These are phyloP conservation scores for Acanthococcus lagerstroemiae DNA, from an alignment of 2,888 invertebrate species.

Conservation along the genomic window DNA sequence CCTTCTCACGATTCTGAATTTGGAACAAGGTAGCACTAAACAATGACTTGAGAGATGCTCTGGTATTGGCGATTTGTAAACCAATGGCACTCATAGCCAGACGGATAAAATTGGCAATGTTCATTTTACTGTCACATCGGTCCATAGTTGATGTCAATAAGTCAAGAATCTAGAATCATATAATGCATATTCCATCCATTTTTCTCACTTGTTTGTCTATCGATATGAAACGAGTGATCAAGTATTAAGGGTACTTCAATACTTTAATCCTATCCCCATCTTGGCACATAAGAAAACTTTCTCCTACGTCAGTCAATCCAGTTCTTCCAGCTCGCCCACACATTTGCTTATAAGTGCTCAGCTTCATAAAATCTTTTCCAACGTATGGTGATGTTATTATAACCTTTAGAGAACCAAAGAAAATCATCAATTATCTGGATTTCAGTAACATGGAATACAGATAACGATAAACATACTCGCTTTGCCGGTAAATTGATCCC, in stretches of 20 bases:
- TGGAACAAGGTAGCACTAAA: constrained; percentile 1
- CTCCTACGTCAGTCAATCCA: constrained; percentile 70
- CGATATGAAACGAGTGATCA: no score
- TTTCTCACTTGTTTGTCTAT: no score
- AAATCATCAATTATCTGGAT: not conserved
- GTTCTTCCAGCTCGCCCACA: constrained; percentile 87
- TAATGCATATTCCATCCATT: not conserved
- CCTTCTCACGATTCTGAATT: not conserved
- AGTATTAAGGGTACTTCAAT: no score
- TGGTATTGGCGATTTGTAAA: constrained; percentile 50
- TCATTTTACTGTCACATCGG: constrained; percentile 52
- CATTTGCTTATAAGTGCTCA: constrained; percentile 90
- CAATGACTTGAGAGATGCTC: constrained; percentile 4
- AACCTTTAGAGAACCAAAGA: constrained; percentile 44
- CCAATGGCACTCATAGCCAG: constrained; percentile 61
- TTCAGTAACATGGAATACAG: not conserved
- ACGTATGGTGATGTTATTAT: constrained; percentile 77
- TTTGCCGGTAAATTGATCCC: constrained; percentile 93
- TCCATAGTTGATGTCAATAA: constrained; percentile 57
- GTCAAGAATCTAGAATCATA: constrained; percentile 44
- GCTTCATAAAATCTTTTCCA: constrained; percentile 60
- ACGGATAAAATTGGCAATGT: constrained; percentile 46
- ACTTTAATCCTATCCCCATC: constrained; percentile 49
- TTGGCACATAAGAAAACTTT: constrained; percentile 75
- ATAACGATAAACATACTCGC: constrained; percentile 46